Percentiles rank a stretch among this genome's conserved stretches.
These are phyloP conservation scores for Odontesthes bonariensis DNA, from an alignment of 2,113 vertebrate species.

Conservation along the genomic window DNA sequence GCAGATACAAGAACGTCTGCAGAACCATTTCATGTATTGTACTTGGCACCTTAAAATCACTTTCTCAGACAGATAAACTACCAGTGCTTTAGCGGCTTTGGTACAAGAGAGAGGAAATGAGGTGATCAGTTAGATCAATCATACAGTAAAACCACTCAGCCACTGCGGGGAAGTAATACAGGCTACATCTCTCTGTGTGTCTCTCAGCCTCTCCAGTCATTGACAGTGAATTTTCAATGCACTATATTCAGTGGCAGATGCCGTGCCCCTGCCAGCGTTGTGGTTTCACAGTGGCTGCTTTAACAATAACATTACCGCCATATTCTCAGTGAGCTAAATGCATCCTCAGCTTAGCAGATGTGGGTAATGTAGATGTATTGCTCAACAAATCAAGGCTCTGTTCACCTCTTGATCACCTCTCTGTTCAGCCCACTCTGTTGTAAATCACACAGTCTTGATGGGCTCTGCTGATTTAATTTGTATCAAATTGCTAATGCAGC, in stretches of 20 bases:
- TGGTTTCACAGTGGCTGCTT: slow-evolving; percentile 39
- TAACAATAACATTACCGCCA: slow-evolving; percentile 35
- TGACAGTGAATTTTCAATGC: slow-evolving; percentile 42
- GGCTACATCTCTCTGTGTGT: slow-evolving; percentile 51
- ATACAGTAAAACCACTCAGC: slow-evolving; percentile 73
- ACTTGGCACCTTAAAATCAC: slow-evolving; percentile 66
- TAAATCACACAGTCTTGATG: slow-evolving; percentile 61
- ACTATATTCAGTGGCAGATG: slow-evolving; percentile 45
- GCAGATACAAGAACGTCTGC: slow-evolving; percentile 54
- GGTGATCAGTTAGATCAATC: slow-evolving; percentile 70
- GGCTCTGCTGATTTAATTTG: slow-evolving; percentile 75
- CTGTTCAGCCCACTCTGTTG: slow-evolving; percentile 39
- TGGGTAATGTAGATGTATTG: slow-evolving; percentile 41
- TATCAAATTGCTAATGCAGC: slow-evolving; percentile 74
- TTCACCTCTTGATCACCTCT: slow-evolving; percentile 70
- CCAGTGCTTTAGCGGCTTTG: slow-evolving; percentile 54
- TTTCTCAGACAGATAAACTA: slow-evolving; percentile 64
- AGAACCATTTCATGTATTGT: slow-evolving; percentile 63
- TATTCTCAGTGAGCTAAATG: slow-evolving; percentile 38
- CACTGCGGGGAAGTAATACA: slow-evolving; percentile 40
- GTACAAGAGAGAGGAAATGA: slow-evolving; percentile 70
- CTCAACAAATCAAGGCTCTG: slow-evolving; percentile 51
- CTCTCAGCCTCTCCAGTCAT: slow-evolving; percentile 44
- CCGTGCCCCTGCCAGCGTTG: slow-evolving; percentile 33
- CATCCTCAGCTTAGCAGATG: slow-evolving; percentile 31